A percentile compares a stretch with the other conserved stretches of the same genome.
Evolutionary conservation across 1,140 invertebrate genomes (phyloP).

Genomic region (Acromyrmex echinatior): DNA sequence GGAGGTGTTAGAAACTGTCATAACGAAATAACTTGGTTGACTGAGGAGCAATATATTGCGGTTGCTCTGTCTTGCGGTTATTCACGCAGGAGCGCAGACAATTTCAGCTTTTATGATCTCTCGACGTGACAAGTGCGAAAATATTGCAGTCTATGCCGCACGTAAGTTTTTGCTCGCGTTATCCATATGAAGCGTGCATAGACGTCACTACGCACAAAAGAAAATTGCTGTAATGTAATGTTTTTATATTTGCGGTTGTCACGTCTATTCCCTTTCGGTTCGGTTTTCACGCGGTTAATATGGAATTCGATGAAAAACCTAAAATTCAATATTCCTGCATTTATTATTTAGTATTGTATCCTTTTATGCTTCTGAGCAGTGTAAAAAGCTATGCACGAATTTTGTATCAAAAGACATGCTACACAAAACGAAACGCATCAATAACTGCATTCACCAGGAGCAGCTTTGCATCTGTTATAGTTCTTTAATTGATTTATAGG

Average conservation of each 20-base stretch:
- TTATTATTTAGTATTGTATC: not conserved
- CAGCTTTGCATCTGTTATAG: too few species aligned
- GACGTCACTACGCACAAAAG: not conserved
- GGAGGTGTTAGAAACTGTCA: constrained; percentile 3
- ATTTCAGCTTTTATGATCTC: constrained; percentile 59
- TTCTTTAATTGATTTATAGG: too few species aligned
- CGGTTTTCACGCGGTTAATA: not conserved
- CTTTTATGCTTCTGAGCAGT: not conserved
- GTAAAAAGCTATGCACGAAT: not conserved
- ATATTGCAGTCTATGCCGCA: constrained; percentile 42
- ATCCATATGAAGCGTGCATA: constrained; percentile 15
- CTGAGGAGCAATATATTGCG: constrained; percentile 50
- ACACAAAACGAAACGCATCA: not conserved
- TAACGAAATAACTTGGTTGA: constrained; percentile 27
- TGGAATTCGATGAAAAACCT: not conserved
- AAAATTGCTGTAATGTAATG: constrained; percentile 7
- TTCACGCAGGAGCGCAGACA: constrained; percentile 25
- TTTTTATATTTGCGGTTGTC: constrained; percentile 15
- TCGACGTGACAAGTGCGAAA: constrained; percentile 51
- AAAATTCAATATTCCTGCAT: not conserved
- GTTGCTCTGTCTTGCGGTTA: constrained; percentile 56
- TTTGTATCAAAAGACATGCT: not conserved
- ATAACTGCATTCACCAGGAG: too few species aligned
- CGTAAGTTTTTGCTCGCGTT: constrained; percentile 38
- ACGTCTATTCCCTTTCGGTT: not conserved